Evolutionary conservation across 2,797 vertebrate species (phyloP).

Genomic region (Artibeus lituratus): DNA sequence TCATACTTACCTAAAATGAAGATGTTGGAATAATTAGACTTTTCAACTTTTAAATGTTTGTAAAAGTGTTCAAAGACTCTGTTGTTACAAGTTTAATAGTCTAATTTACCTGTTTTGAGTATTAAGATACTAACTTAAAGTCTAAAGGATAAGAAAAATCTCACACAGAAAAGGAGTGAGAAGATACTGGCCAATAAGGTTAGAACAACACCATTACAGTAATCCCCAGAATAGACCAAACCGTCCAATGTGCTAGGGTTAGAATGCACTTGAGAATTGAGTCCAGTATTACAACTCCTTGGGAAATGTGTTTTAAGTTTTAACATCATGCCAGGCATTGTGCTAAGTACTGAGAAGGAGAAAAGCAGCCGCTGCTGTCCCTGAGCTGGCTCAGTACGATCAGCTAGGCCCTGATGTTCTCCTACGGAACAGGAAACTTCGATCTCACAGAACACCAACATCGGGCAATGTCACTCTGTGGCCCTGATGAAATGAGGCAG

Average conservation of each 20-base stretch:
- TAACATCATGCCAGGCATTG: not conserved
- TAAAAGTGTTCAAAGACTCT: not conserved
- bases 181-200: not conserved
- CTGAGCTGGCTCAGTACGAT: not conserved
- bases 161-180: not conserved
- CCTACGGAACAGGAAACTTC: not conserved
- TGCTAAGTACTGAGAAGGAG: not conserved
- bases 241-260: not conserved
- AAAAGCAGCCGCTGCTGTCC: not conserved
- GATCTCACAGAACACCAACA: not conserved
- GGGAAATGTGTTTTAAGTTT: not conserved
- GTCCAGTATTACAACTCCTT: not conserved
- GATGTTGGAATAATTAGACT: not conserved
- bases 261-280: not conserved
- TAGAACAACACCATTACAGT: not conserved
- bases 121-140: not conserved
- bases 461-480: not conserved
- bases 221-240: not conserved
- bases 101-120: not conserved
- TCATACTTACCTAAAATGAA: not conserved
- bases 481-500: not conserved
- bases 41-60: not conserved
- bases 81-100: not conserved
- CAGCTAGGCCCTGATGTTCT: not conserved
- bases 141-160: not conserved